Evolutionary conservation across 2,888 invertebrate genomes (phyloP).

Genomic region (Mythimna vitellina): DNA sequence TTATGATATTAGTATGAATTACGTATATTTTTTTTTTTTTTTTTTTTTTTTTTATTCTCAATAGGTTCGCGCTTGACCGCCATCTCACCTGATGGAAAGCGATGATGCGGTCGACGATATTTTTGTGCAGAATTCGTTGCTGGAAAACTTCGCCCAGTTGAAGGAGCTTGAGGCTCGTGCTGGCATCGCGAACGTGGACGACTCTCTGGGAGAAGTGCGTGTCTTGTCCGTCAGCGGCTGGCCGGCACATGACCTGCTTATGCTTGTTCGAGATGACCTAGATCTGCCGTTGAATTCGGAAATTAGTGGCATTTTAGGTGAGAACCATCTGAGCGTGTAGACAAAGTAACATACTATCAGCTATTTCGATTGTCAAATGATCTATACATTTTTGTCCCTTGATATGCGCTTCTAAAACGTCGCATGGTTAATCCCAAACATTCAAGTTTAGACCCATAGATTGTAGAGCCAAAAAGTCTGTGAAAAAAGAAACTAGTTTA

Average conservation of each 20-base stretch:
- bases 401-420: background rate
- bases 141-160: constrained; percentile 80
- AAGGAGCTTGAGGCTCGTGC: constrained; percentile 80
- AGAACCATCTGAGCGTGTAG: background rate
- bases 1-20: too few relatives aligned
- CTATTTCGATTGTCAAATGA: too few relatives aligned
- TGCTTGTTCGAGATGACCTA: constrained; percentile 78
- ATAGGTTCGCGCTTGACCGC: too few relatives aligned
- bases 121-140: constrained; percentile 76
- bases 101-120: too few relatives aligned
- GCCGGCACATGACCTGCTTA: constrained; percentile 82
- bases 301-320: constrained; percentile 79
- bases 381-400: background rate
- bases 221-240: constrained; percentile 82
- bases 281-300: constrained; percentile 71
- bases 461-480: background rate
- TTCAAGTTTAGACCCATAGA: background rate
- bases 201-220: constrained; percentile 78
- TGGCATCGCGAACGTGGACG: constrained; percentile 71
- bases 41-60: too few relatives aligned
- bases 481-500: background rate
- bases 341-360: too few relatives aligned
- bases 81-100: too few relatives aligned
- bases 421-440: background rate
- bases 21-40: too few relatives aligned